Conservation (phyloP, 2,888 invertebrate species). For the Limenitis camilla region DNA sequence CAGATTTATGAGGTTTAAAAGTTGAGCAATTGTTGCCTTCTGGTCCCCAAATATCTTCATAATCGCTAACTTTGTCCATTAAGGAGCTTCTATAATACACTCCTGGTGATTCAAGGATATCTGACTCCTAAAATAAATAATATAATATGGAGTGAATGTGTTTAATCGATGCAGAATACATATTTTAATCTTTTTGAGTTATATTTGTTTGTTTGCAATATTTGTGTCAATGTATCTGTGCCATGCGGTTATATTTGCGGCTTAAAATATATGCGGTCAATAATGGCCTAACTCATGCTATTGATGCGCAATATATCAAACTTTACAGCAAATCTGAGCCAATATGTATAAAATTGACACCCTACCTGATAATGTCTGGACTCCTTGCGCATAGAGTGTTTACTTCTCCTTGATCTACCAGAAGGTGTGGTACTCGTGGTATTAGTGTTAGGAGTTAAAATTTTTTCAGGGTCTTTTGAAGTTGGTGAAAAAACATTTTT, state of each 20-base stretch:
- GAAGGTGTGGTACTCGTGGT: constrained; percentile 73
- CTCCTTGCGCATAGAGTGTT: constrained; percentile 77
- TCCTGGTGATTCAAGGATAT: constrained; percentile 87
- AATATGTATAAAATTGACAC: constrained; percentile 20
- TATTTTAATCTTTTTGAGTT: background rate
- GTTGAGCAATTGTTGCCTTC: constrained; percentile 70
- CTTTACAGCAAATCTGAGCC: constrained; percentile 15
- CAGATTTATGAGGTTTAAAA: constrained; percentile 61
- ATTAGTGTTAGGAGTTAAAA: constrained; percentile 63
- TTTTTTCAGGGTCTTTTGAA: constrained; percentile 63
- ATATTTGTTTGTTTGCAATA: background rate
- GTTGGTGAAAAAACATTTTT: constrained; percentile 67
- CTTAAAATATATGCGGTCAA: background rate
- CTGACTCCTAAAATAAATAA: constrained; percentile 77
- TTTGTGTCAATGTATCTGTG: background rate
- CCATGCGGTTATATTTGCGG: constrained; percentile 15
- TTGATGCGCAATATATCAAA: constrained; percentile 14
- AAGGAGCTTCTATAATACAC: constrained; percentile 89
- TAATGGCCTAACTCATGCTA: constrained; percentile 12
- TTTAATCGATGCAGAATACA: background rate
- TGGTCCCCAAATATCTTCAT: constrained; percentile 94
- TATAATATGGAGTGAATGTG: background rate
- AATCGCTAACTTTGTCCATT: constrained; percentile 94
- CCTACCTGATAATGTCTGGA: constrained; percentile 82
- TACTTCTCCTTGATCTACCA: constrained; percentile 72